Evolutionary conservation across 2,797 vertebrate species (phyloP).

Genomic region (Gymnopithys bicolor): DNA sequence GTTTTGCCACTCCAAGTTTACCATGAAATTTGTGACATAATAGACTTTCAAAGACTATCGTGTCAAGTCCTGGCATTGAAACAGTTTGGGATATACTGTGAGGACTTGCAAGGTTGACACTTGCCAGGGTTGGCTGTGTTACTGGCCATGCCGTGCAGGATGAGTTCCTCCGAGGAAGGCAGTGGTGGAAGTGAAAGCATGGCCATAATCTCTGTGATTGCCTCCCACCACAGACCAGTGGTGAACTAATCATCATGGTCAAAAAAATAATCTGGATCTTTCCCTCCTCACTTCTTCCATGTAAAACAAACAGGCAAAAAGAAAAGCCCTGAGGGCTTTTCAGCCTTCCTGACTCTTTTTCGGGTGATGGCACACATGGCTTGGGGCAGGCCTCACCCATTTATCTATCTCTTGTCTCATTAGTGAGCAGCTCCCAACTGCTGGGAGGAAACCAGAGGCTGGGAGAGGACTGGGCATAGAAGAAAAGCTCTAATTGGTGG

Average conservation of each 20-base stretch:
- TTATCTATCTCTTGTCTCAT: conserved; percentile 8
- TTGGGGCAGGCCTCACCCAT: background rate
- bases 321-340: background rate
- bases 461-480: background rate
- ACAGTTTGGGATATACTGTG: background rate
- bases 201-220: background rate
- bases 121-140: fast-evolving
- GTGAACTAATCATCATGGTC: background rate
- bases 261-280: background rate
- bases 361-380: background rate
- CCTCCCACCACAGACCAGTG: fast-evolving
- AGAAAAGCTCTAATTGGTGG: conserved; percentile 21
- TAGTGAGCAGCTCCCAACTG: background rate
- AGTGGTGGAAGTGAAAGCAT: background rate
- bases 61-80: background rate
- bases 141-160: background rate
- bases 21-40: background rate
- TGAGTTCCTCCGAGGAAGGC: background rate
- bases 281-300: background rate
- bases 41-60: background rate
- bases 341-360: background rate
- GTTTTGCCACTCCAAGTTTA: background rate
- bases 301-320: background rate
- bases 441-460: background rate
- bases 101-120: background rate